These are phyloP conservation scores for Thunnus thynnus DNA, from an alignment of 2,113 vertebrate species.

Conservation along the genomic window DNA sequence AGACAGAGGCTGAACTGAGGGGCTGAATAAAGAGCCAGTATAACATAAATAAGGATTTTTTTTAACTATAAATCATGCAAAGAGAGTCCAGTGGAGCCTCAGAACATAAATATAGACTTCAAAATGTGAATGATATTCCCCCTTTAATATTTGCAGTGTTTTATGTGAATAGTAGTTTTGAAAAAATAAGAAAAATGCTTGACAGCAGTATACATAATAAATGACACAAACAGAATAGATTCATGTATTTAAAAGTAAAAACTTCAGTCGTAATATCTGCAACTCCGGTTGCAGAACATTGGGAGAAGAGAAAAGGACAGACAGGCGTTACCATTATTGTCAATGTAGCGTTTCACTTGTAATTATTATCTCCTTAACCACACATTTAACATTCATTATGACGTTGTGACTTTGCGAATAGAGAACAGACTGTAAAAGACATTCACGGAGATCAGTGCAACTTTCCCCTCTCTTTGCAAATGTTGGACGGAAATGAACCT, in stretches of 20 bases:
- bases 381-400: slow-evolving; percentile 5
- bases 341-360: not conserved
- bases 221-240: not conserved
- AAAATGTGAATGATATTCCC: too few species aligned
- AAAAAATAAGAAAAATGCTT: not conserved
- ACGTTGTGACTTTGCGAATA: slow-evolving; percentile 19
- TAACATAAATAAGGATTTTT: too few species aligned
- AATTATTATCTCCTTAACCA: slow-evolving; percentile 52
- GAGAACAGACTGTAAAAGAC: slow-evolving; percentile 29
- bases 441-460: slow-evolving; percentile 38
- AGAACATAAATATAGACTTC: too few species aligned
- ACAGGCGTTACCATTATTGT: not conserved
- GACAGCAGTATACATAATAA: not conserved
- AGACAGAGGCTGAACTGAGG: too few species aligned
- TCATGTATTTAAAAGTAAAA: not conserved
- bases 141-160: too few species aligned
- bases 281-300: not conserved
- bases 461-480: slow-evolving; percentile 16
- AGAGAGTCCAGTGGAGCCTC: too few species aligned
- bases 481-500: slow-evolving; percentile 9
- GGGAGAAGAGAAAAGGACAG: slow-evolving; percentile 2
- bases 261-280: not conserved
- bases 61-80: too few species aligned
- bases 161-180: not conserved
- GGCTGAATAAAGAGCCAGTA: too few species aligned